These are phyloP conservation scores for Cassiopea andromeda DNA, from an alignment of 30 jellyfish, hydroid and myxozoan genomes.

Conservation along the genomic window DNA sequence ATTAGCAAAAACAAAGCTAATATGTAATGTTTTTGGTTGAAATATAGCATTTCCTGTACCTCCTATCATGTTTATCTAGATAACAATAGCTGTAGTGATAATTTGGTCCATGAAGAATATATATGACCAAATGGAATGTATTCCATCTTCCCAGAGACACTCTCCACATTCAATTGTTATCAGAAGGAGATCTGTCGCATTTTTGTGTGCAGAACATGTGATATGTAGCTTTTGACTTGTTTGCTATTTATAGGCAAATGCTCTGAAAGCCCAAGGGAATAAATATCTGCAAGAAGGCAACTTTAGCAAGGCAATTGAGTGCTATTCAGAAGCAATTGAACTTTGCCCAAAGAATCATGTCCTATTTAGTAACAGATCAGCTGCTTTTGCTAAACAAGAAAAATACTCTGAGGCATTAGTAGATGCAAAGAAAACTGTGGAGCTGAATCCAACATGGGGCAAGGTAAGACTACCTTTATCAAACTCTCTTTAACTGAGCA, in stretches of 20 bases:
- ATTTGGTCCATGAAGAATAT: too few species aligned
- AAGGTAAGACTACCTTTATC: slow-evolving; percentile 93
- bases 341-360: slow-evolving; percentile 94
- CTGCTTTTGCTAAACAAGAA: slow-evolving; percentile 98
- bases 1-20: too few species aligned
- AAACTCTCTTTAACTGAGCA: too few species aligned
- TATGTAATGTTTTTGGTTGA: too few species aligned
- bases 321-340: slow-evolving; percentile 93
- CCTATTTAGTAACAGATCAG: slow-evolving; percentile 98
- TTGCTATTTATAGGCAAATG: slow-evolving; percentile 72
- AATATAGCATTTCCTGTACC: too few species aligned
- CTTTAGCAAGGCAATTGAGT: slow-evolving; percentile 81
- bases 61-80: too few species aligned
- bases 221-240: too few species aligned
- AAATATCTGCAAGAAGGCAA: slow-evolving; percentile 81
- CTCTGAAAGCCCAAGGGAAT: slow-evolving; percentile 86
- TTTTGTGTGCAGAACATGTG: not conserved
- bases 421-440: slow-evolving; percentile 98
- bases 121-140: too few species aligned
- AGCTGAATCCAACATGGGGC: slow-evolving; percentile 97
- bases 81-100: too few species aligned
- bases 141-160: too few species aligned
- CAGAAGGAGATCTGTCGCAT: too few species aligned
- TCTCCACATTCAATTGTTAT: too few species aligned
- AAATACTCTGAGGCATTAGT: slow-evolving; percentile 83